Percentiles rank a stretch among this genome's conserved stretches.
These are phyloP conservation scores for Chaetura pelagica DNA, from an alignment of 2,113 vertebrate species.

Conservation along the genomic window DNA sequence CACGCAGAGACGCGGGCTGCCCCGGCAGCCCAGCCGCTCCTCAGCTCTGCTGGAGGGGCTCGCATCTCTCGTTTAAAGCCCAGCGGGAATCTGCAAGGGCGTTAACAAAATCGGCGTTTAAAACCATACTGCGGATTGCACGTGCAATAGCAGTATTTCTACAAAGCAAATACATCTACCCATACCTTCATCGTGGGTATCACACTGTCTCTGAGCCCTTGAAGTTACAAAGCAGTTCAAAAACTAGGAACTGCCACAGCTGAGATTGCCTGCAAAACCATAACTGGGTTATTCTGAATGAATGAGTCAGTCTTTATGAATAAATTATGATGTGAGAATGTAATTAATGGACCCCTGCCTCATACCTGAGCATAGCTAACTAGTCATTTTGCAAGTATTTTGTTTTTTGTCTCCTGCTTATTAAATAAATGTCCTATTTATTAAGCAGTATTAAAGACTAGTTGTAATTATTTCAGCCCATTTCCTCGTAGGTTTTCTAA, in stretches of 20 bases:
- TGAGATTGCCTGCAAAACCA: neutral
- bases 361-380: neutral
- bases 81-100: accelerated
- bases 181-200: accelerated
- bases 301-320: neutral
- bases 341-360: constrained; percentile 55
- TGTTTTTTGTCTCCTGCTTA: neutral
- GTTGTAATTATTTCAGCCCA: neutral
- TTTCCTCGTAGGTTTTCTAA: neutral
- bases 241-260: neutral
- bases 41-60: neutral
- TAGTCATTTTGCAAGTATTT: constrained; percentile 19
- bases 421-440: neutral
- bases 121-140: neutral
- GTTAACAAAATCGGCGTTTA: neutral
- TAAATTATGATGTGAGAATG: neutral
- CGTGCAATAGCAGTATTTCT: accelerated
- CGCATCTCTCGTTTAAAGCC: accelerated
- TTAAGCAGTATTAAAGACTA: neutral
- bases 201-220: too few species aligned
- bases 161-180: accelerated
- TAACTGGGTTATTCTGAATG: neutral
- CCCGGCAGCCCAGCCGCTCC: accelerated
- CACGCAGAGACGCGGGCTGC: accelerated
- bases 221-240: neutral